Conservation (phyloP, 2,113 vertebrate genomes). For the Esox niger region DNA sequence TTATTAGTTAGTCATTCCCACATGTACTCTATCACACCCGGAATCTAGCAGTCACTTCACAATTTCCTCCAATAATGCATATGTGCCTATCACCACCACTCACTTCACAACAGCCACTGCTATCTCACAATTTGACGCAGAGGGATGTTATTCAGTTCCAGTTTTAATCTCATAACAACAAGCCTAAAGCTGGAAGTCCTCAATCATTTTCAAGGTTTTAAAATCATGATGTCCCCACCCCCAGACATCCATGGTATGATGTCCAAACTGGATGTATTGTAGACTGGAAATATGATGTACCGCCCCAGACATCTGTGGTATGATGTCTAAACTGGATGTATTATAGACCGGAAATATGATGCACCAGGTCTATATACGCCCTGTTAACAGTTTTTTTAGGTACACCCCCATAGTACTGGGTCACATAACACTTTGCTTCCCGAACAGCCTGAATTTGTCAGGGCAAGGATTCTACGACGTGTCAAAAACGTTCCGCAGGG, state of each 20-base stretch:
- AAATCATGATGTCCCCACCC: constrained; percentile 36
- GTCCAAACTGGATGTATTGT: constrained; percentile 11
- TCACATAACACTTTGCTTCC: too few relatives aligned
- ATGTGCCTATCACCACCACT: constrained; percentile 73
- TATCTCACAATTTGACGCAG: constrained; percentile 72
- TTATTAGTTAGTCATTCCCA: constrained; percentile 82
- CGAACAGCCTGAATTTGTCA: too few relatives aligned
- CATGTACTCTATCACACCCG: constrained; percentile 73
- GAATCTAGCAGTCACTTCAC: constrained; percentile 77
- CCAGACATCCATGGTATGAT: constrained; percentile 15
- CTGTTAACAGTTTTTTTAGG: too few relatives aligned
- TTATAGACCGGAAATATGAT: too few relatives aligned
- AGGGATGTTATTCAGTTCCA: constrained; percentile 70
- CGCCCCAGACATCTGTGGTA: too few relatives aligned
- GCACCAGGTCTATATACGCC: too few relatives aligned
- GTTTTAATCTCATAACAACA: constrained; percentile 65
- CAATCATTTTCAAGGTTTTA: constrained; percentile 45
- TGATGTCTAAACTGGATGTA: too few relatives aligned
- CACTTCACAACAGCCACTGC: constrained; percentile 70
- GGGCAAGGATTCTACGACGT: too few relatives aligned
- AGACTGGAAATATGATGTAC: constrained; percentile 11
- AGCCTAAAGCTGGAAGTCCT: constrained; percentile 62
- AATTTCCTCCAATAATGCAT: constrained; percentile 79
- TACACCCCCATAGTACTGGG: too few relatives aligned
- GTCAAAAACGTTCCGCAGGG: too few relatives aligned